phyloP scores from a whole-genome alignment of 2,888 invertebrate species.

The Drosophila nr. perissopoda region DNA sequence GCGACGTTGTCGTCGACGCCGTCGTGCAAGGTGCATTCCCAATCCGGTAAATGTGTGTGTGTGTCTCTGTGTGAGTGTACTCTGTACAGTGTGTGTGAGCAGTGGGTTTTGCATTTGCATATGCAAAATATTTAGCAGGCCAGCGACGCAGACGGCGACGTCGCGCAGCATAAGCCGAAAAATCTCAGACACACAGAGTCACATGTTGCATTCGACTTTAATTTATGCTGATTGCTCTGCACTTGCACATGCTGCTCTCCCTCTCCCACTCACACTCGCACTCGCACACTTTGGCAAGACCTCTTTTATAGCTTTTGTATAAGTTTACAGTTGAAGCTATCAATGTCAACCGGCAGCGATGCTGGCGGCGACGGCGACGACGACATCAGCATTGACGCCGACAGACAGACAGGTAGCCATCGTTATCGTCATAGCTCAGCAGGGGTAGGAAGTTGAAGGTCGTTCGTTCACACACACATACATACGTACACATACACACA shows the following conservation, averaged over 20 bases:
- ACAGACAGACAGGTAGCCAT: constrained; percentile 61
- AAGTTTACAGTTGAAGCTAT: constrained; percentile 76
- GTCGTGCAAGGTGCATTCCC: constrained; percentile 72
- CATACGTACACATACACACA: constrained; percentile 20
- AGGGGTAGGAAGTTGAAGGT: constrained; percentile 78
- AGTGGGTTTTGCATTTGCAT: constrained; percentile 61
- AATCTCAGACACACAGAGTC: constrained; percentile 61
- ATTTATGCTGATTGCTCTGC: constrained; percentile 71
- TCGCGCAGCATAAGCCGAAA: constrained; percentile 53
- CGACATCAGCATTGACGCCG: constrained; percentile 60
- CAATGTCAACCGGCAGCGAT: constrained; percentile 69
- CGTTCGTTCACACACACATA: constrained; percentile 64
- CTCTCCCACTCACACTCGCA: constrained; percentile 16
- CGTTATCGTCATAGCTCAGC: constrained; percentile 42
- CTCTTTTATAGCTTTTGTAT: constrained; percentile 62
- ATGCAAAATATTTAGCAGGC: constrained; percentile 73
- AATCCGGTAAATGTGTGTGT: constrained; percentile 39
- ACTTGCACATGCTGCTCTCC: constrained; percentile 33
- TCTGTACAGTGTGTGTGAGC: constrained; percentile 7
- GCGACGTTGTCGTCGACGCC: constrained; percentile 63
- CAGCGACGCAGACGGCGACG: constrained; percentile 36
- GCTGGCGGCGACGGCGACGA: constrained; percentile 36
- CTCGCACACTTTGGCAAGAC: constrained; percentile 27
- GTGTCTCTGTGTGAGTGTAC: constrained; percentile 10
- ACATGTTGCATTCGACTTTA: constrained; percentile 78